Evolutionary conservation across 2,888 invertebrate species (phyloP).

Genomic region (Ischnura elegans): DNA sequence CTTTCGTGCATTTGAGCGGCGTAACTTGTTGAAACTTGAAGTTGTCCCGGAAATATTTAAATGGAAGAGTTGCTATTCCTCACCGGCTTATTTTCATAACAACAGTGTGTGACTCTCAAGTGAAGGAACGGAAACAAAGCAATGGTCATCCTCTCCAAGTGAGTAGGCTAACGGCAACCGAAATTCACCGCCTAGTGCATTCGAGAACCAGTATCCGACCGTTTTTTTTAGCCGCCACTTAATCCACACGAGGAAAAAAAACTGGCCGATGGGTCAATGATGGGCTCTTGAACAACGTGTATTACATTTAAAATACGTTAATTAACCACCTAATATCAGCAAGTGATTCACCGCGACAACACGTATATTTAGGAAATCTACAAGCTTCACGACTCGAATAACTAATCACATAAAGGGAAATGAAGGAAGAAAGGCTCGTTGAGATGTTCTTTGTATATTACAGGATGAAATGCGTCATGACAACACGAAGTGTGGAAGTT

Average conservation of each 20-base stretch:
- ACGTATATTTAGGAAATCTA: background rate
- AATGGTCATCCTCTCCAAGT: too few species aligned
- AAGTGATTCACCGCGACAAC: background rate
- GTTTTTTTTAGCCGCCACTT: background rate
- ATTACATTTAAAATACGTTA: background rate
- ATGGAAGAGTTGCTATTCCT: too few species aligned
- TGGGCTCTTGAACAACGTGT: background rate
- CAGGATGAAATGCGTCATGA: conserved; percentile 41
- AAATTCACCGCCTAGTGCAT: background rate
- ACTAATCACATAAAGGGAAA: background rate
- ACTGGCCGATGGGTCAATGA: background rate
- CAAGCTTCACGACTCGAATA: background rate
- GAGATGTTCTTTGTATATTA: too few species aligned
- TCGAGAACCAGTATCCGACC: background rate
- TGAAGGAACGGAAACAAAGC: too few species aligned
- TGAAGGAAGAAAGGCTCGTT: background rate
- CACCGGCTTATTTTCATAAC: too few species aligned
- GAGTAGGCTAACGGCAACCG: background rate
- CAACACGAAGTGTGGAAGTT: background rate
- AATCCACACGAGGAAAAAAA: background rate
- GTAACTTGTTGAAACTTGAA: too few species aligned
- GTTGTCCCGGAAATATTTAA: too few species aligned
- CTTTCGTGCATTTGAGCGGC: too few species aligned
- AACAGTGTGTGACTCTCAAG: too few species aligned
- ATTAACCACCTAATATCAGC: background rate